Percentiles rank a stretch among this genome's conserved stretches.
These are phyloP conservation scores for Euwallacea fornicatus DNA, from an alignment of 1,140 invertebrate species.

Conservation along the genomic window DNA sequence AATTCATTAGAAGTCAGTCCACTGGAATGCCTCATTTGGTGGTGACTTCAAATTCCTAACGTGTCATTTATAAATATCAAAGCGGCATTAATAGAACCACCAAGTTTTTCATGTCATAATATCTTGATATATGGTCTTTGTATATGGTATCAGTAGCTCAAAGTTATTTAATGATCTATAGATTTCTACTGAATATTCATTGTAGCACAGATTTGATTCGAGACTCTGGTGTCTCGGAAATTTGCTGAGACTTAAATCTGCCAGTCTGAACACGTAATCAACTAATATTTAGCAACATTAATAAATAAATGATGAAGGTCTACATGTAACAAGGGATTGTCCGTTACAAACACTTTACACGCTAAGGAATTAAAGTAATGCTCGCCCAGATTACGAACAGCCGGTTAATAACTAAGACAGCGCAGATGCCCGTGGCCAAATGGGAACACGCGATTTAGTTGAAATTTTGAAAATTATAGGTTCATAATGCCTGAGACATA, in stretches of 20 bases:
- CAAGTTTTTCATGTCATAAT: constrained; percentile 29
- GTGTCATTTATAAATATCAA: constrained; percentile 37
- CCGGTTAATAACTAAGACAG: constrained; percentile 34
- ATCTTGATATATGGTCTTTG: constrained; percentile 30
- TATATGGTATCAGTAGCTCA: constrained; percentile 32
- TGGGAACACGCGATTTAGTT: constrained; percentile 39
- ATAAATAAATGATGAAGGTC: not conserved
- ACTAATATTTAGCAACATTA: too few relatives aligned
- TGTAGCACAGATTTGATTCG: constrained; percentile 4
- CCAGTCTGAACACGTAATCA: too few relatives aligned
- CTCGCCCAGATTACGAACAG: constrained; percentile 35
- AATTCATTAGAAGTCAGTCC: too few relatives aligned
- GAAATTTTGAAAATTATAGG: constrained; percentile 40
- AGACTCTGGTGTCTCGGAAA: too few relatives aligned
- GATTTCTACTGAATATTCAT: constrained; percentile 29
- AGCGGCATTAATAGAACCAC: constrained; percentile 8
- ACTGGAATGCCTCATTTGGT: too few relatives aligned
- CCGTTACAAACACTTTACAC: constrained; percentile 33
- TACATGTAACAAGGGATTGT: not conserved
- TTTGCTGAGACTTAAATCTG: too few relatives aligned
- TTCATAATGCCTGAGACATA: constrained; percentile 38
- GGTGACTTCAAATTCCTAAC: too few relatives aligned
- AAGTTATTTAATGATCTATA: constrained; percentile 36
- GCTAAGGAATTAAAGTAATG: constrained; percentile 38
- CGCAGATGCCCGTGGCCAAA: constrained; percentile 37